Conservation (phyloP, 1,140 invertebrate species). For the Calosoma granatense region DNA sequence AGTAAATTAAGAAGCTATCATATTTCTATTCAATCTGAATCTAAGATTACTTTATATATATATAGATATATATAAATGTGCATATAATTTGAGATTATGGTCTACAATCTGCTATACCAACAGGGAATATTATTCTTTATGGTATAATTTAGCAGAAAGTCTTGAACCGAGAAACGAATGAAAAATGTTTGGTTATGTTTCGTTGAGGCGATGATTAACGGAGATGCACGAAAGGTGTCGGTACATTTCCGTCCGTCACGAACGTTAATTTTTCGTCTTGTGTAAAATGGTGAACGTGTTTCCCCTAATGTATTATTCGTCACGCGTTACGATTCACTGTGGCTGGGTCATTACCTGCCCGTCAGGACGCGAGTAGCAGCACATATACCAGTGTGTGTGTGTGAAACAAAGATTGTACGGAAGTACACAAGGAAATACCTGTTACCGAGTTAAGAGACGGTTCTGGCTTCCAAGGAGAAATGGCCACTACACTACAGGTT, state of each 20-base stretch:
- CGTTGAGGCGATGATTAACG: background rate
- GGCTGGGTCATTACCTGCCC: conserved; percentile 1
- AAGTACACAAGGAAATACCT: background rate
- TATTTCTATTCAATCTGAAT: too few relatives aligned
- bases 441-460: background rate
- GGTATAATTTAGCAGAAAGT: too few relatives aligned
- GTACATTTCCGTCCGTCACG: background rate
- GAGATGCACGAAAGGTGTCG: background rate
- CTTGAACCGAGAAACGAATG: too few relatives aligned
- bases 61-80: too few relatives aligned
- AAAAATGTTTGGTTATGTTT: too few relatives aligned
- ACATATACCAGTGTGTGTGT: background rate
- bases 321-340: conserved; percentile 1
- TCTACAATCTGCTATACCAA: too few relatives aligned
- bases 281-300: background rate
- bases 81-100: too few relatives aligned
- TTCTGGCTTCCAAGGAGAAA: background rate
- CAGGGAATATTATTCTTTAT: too few relatives aligned
- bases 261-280: conserved; percentile 6
- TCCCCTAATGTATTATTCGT: conserved; percentile 5
- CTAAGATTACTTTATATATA: too few relatives aligned
- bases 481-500: background rate
- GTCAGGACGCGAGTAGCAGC: background rate
- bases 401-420: background rate
- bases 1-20: too few relatives aligned